Base-by-base conservation (phyloP, 2,888 invertebrate genomes). In the Calliphora vomitoria region DNA sequence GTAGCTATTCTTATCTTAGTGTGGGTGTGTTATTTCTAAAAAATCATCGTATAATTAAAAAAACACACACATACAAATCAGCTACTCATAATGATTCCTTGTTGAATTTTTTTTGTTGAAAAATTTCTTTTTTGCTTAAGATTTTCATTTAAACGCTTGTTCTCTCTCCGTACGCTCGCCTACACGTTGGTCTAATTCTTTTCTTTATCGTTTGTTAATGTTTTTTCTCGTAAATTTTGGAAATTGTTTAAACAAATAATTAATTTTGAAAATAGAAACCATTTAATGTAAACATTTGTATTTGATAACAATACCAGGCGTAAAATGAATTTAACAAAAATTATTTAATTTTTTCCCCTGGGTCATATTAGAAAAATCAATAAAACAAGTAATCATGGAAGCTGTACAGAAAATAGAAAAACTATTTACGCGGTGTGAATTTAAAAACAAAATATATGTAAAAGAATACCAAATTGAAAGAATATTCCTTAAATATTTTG, bases 161-260 rank as follows among this genome's bases (percentile, higher is more conserved):
- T 35, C 53, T 64, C 74, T 81, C 69, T 76, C 41, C 44, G 44
- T 81, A 66, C 44, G 31, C 53, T 18, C 87, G 82, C 85, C 87
- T 78, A 82, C 87, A 87, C 87, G 85, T 85, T 87, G 64, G 69
- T 85, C 85, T 58, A 75, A 75, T 82, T 81, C 47, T 75, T 74
- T 72, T 68, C 53, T 60, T 71, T 8, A 31, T 68, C 38, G 13
- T 20, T 50, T 10, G n/a, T 44, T 55, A 41, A 10, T 44, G 1
- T 44, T 44, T 6, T 66, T 60, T 79, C 5, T 3, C 47, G 25
- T 55, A 31, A 50, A 82, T 68, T 82, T 82, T 76, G 15, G 60
- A 86, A 81, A 76, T 79, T 47, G 47, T 47, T 62, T 38, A 44
- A 74, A 64, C 5, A 44, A 64, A 74, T 69, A 55, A 81, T 47